Percentiles rank a stretch among this genome's conserved stretches.
Conservation (phyloP, 2,797 vertebrate genomes). For the Tamandua tetradactyla region DNA sequence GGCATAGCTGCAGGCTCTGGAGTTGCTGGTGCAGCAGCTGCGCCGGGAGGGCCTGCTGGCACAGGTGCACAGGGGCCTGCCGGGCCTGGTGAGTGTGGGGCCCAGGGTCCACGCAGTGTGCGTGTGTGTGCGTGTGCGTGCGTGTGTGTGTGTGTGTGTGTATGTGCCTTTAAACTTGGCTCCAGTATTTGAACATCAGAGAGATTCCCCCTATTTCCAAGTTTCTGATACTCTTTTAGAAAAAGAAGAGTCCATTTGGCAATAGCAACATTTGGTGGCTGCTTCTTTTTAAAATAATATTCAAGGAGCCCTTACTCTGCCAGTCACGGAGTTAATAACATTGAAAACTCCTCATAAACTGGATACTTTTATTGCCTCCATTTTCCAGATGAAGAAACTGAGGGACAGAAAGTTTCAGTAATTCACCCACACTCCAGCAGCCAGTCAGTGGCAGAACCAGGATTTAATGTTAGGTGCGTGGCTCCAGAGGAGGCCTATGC, state of each 20-base stretch:
- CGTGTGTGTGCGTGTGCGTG: too few species aligned
- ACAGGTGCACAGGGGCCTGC: conserved; percentile 83
- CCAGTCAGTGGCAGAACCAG: neutral
- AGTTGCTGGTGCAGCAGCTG: conserved; percentile 87
- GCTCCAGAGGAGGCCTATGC: neutral
- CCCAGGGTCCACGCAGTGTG: rapidly evolving
- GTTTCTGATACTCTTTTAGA: neutral
- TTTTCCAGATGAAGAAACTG: conserved; percentile 14
- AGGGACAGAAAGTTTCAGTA: neutral
- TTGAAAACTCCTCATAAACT: neutral
- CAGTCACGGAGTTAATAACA: neutral
- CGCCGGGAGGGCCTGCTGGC: conserved; percentile 84
- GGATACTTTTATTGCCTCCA: neutral
- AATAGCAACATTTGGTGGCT: neutral
- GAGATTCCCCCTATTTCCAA: neutral
- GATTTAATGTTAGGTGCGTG: neutral
- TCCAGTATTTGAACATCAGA: neutral
- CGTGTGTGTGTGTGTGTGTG: too few species aligned
- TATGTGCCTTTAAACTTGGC: neutral
- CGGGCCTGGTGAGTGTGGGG: conserved; percentile 81
- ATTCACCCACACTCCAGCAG: neutral
- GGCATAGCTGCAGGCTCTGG: conserved; percentile 87
- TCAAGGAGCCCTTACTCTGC: neutral
- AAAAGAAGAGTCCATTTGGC: neutral
- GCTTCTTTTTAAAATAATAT: neutral